Base-by-base conservation (phyloP, 53 echinoderm and acorn worm species). In the Zoroaster sp. region DNA sequence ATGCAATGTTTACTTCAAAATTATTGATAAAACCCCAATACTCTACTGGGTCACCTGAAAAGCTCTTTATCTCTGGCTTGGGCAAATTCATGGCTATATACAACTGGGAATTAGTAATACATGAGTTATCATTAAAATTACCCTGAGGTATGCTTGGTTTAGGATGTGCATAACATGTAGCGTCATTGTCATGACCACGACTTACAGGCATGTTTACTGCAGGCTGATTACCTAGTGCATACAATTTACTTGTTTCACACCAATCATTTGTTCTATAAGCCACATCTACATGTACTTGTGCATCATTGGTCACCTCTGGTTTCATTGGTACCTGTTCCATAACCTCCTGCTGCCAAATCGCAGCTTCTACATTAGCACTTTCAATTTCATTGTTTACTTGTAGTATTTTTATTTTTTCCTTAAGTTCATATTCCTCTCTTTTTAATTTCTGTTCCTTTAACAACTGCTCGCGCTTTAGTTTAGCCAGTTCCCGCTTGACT, bases 61-160 rank as follows among this genome's bases (percentile, higher is more conserved):
- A 93, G 6, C 25, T 82, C 69, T 69, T 65, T 34, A 92, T 81
- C 30, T 92, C 92, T 52, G 90, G 90, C 59, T 94, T 94, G 7
- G 95, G 93, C 72, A 95, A 31, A 63, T 78, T 93, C 63, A 95
- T 77, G 10, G 90, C 87, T 77, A 94, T 90, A 35, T 59, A 77
- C 90, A 93, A 78, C 52, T 78, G 78, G 37, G 78, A 39, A 47
- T 17, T 47, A 47, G 49, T 47, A 47, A 47, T 17, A 17, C 49
- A 47, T 47, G 41, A 40, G 40, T 68, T 34, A 47, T 69, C 71
- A 38, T 30, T 30, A 83, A 39, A 44, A 68, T 67, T 83, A 44
- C 37, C 28, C 35, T 83, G 67, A 14, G 37, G 74, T 35, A 73
- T 38, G 46, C 72, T 40, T 74, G 53, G 63, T 25, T 87, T 87